Evolutionary conservation across 2,888 invertebrate genomes (phyloP), one percentile per base, ranked within the genome.

Genomic region (Tethea ocularis): DNA sequence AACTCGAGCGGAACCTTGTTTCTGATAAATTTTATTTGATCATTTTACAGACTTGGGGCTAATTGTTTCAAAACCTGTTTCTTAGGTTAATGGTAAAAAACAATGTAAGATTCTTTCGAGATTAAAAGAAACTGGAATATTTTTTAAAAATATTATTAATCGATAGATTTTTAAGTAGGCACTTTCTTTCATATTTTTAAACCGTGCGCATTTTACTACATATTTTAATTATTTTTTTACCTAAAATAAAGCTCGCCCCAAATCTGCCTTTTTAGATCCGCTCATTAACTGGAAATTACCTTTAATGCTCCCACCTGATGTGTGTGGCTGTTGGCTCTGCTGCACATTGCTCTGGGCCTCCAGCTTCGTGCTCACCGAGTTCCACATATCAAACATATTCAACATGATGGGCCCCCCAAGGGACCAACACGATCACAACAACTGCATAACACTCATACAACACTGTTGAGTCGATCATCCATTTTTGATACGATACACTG

Each of bases 361-460:
- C 94, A 96, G 86, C 93, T 96, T 96, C 74, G 95, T 95, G 91
- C 94, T 95, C 83, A 96, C 96, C 85, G 95, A 95, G 93, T 95
- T 96, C 96, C 96, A 96, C 96, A 96, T 96, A 91, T 96, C 96
- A 91, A 96, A 96, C 96, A 96, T 96, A 87, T 95, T 95, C 83
- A 92, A 82, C 93, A 93, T 93, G 70, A 75, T 90, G 80, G 82
- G 82, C 80, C 84, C 80, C 84, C 80, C 66, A 58, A 57, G 69
- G 79, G 80, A 72, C 80, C 76, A 61, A 69, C 72, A 62, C 62
- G 46, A 46, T 80, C 80, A 84, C 86, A 80, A 72, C 65, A 75
- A 69, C 66, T 60, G 64, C 72, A 72, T 72, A 66, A 71, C 78
- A 77, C 74, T 67, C 75, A 76, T 67, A 64, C 66, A 69, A 69